phyloP scores from a whole-genome alignment of 2,113 vertebrate species.

The Eretmochelys imbricata region DNA sequence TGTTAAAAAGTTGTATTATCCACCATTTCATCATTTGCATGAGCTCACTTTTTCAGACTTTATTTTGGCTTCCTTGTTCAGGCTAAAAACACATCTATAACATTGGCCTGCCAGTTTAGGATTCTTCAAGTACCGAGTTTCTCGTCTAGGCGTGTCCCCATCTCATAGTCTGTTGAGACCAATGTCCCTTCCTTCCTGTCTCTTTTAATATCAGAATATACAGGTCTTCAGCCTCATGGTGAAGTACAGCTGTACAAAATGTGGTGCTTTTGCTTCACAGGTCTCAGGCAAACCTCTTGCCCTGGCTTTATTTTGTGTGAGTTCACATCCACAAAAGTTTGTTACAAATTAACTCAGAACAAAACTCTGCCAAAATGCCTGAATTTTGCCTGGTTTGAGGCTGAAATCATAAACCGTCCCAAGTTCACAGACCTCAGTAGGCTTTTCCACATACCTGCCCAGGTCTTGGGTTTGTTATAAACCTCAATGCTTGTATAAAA shows the following conservation, averaged over 20 bases:
- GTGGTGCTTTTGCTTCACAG: constrained; percentile 3
- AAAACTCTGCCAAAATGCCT: not conserved
- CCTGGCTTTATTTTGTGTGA: not conserved
- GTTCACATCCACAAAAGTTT: not conserved
- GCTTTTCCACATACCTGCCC: not conserved
- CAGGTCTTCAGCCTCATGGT: not conserved
- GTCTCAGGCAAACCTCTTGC: not conserved
- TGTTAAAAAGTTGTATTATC: not conserved
- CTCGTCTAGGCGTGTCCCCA: not conserved
- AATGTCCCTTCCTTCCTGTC: not conserved
- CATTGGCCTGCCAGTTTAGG: not conserved
- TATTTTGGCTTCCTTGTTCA: constrained; percentile 29
- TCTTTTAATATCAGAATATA: constrained; percentile 27
- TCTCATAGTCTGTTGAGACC: not conserved
- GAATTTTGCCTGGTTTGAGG: not conserved
- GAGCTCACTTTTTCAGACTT: not conserved
- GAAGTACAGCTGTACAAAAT: not conserved
- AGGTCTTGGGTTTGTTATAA: not conserved
- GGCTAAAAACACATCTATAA: not conserved
- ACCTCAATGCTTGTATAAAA: not conserved
- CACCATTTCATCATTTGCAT: not conserved
- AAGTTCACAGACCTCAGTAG: not conserved
- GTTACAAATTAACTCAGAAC: constrained; percentile 4
- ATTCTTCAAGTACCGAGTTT: not conserved
- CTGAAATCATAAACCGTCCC: not conserved